Percentiles rank a stretch among this genome's conserved stretches.
Evolutionary conservation across 1,140 invertebrate species (phyloP).

Genomic region (Melipona quadrifasciata): DNA sequence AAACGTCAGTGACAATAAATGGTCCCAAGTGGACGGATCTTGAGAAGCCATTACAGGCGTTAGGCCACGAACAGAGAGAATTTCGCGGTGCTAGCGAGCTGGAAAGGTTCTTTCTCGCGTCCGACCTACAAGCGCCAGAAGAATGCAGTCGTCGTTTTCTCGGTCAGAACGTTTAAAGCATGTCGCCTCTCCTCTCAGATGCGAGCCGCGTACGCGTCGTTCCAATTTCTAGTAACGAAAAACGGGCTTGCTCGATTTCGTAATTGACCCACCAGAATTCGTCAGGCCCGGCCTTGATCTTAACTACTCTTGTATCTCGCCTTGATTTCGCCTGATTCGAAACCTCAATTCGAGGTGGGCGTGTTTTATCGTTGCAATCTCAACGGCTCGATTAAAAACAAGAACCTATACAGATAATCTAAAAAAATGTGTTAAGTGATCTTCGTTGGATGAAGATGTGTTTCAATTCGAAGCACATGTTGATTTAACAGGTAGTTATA

Average conservation of each 20-base stretch:
- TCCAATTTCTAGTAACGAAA: conserved; percentile 39
- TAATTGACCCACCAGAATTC: conserved; percentile 37
- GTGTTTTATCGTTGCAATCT: neutral
- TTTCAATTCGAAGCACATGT: too few species aligned
- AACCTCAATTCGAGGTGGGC: neutral
- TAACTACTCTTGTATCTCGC: conserved; percentile 23
- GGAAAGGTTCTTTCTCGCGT: conserved; percentile 12
- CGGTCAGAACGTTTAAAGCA: neutral
- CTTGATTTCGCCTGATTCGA: neutral
- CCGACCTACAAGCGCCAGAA: conserved; percentile 13
- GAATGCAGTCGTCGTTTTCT: conserved; percentile 27
- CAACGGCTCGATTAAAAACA: neutral
- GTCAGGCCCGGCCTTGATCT: conserved; percentile 50
- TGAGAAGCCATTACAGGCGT: neutral
- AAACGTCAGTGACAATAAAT: neutral
- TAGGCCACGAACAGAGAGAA: neutral
- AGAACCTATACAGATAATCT: too few species aligned
- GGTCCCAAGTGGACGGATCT: neutral
- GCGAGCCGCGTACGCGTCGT: conserved; percentile 18
- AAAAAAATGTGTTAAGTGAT: neutral
- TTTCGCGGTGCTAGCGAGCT: neutral
- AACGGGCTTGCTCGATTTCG: conserved; percentile 24
- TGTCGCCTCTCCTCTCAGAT: neutral
- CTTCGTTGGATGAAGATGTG: too few species aligned
- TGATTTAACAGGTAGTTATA: too few species aligned